Evolutionary conservation across 1,140 invertebrate genomes (phyloP), one percentile per base, ranked within the genome.

Genomic region (Theocolax elegans): DNA sequence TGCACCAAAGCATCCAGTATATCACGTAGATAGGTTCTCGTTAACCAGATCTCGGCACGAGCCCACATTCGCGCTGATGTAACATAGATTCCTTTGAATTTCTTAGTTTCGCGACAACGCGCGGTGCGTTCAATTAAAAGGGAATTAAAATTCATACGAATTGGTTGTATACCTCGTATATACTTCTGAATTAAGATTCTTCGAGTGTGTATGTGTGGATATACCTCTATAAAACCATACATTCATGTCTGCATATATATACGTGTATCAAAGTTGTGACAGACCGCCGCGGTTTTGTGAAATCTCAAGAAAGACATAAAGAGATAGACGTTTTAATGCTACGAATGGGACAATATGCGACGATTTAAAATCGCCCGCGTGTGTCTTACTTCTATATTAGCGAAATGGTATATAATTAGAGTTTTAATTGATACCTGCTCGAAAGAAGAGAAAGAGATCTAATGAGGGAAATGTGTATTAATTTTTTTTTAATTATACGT

Each of bases 11-110:
- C 42, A 44, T 9, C 42, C 10, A n/a, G 3, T 44, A 44, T 3
- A 3, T n/a, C 3, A 3, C 42, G 42, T 44, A 9, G 10, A 44
- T 3, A 58, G 3, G 35, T 53, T 42, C 49, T 44, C 23, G 4
- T 15, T 27, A 67, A 67, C 25, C 27, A 53, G 21, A 38, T 4
- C 19, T 48, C 9, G 15, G 1, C 29, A 53, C 19, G 7, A 51
- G 31, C 8, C 17, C 27, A 35, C 25, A 63, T 23, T 31, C 6
- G 23, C 19, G 21, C 44, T 67, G 54, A 67, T 51, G 66, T 60
- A 67, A 67, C 53, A 25, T 31, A 19, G 25, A 68, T 62, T 68
- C 42, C 58, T n/a, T 49, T 17, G 13, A 38, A 42, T 59, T 59
- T 67, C 21, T 67, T 35, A 12, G 40, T 54, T 44, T 31, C 29